Conservation (phyloP, 2,888 invertebrate genomes). For the Tholera decimalis region DNA sequence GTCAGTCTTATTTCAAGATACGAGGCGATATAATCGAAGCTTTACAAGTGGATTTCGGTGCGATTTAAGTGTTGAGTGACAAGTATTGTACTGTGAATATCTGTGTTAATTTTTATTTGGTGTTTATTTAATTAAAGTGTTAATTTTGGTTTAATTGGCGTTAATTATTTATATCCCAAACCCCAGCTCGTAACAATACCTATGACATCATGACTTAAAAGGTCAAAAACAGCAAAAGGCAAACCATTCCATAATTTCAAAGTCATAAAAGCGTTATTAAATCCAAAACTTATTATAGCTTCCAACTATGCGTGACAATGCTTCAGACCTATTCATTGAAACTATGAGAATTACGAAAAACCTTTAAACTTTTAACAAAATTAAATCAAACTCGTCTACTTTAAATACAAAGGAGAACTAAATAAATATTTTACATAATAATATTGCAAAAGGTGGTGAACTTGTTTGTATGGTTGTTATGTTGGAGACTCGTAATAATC, state of each 20-base stretch:
- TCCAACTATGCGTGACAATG: neutral
- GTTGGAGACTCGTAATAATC: no score
- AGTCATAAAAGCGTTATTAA: neutral
- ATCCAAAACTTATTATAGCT: conserved; percentile 14
- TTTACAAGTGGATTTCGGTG: no score
- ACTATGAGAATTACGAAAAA: conserved; percentile 8
- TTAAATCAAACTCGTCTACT: neutral
- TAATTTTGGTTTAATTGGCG: no score
- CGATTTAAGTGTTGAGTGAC: no score
- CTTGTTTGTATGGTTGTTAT: no score
- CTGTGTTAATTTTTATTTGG: no score
- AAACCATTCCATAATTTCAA: neutral
- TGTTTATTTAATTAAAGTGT: no score
- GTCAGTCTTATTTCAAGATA: no score
- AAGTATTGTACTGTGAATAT: no score
- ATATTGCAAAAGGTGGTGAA: neutral
- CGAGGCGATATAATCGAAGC: no score
- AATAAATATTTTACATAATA: neutral
- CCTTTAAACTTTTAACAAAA: neutral
- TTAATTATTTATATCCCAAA: no score
- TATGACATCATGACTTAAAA: neutral
- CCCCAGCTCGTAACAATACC: no score
- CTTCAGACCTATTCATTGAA: conserved; percentile 3
- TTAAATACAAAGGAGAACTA: conserved; percentile 7
- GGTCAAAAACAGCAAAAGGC: neutral